Base-by-base conservation (phyloP, 2,797 vertebrate genomes). In the Cossypha caffra region DNA sequence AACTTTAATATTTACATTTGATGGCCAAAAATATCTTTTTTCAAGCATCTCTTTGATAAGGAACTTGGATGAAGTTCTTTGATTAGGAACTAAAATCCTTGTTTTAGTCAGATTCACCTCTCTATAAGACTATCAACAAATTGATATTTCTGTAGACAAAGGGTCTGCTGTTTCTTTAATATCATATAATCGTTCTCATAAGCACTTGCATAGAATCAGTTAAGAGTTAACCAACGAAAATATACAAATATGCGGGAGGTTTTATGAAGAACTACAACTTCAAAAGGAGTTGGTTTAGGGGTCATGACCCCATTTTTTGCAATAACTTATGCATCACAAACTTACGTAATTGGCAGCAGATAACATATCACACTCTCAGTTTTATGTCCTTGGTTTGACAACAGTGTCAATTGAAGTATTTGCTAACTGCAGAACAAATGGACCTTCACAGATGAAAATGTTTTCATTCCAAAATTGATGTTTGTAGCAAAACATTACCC, bases 321-420 rank as follows among this genome's bases (percentile, higher is more conserved):
- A 97, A 96, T 95, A 97, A 96, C 90, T 97, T 93, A 95, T 94
- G 94, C 94, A 96, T 96, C 96, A 96, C 86, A 29, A 93, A 74
- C 91, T 97, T 97, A 96, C 92, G 93, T 96, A 97, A 97, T 76
- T 96, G 90, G 93, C 94, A 96, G 85, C 38, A 96, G 96, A 97
- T 97, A 97, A 96, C 95, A 62, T 97, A 96, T 97, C 95, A 89
- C 83, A 97, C 87, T 96, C 93, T 97, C 87, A 69, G 87, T 94
- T 96, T 96, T 85, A 85, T 84, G 94, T 86, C 96, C 96, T 97
- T 96, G 96, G 89, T 96, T 97, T 92, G 93, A 96, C 95, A 97
- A 95, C 90, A 93, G 90, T 88, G 88, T 96, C 95, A 96, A 94
- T 81, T 95, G 95, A 93, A 96, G 93, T 96, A 96, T 97, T 97